Percentiles rank a stretch among this genome's conserved stretches.
Conservation (phyloP, 2,797 vertebrate species). For the Enteromius trimaculatus region DNA sequence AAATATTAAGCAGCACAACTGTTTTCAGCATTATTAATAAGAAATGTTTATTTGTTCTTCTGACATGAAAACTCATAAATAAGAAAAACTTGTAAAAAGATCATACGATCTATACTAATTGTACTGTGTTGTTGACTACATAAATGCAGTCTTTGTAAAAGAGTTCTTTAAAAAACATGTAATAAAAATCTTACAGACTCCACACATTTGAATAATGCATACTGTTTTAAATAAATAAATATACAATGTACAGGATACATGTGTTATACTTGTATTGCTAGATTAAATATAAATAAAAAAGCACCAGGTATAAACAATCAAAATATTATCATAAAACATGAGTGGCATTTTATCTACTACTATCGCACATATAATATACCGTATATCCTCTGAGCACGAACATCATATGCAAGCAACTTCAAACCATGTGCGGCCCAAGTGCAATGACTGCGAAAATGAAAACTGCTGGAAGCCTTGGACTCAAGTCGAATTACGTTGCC, state of each 20-base stretch:
- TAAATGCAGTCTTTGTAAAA: not conserved
- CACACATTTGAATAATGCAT: not conserved
- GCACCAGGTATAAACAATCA: not conserved
- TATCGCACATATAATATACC: not conserved
- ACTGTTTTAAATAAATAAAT: not conserved
- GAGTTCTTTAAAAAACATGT: not conserved
- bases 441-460: slow-evolving; percentile 67
- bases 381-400: slow-evolving; percentile 37
- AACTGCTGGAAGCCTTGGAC: slow-evolving; percentile 64
- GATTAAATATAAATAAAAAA: not conserved
- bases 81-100: not conserved
- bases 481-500: slow-evolving; percentile 62
- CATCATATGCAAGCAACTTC: slow-evolving; percentile 62
- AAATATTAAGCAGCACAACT: not conserved
- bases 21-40: not conserved
- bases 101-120: not conserved
- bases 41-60: too few species aligned
- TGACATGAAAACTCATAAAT: not conserved
- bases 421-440: slow-evolving; percentile 62
- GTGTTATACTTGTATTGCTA: not conserved
- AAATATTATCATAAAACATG: not conserved
- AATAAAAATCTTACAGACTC: not conserved
- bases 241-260: not conserved
- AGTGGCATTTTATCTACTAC: slow-evolving; percentile 20
- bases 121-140: not conserved